phyloP scores from a whole-genome alignment of 2,797 vertebrate species.

The Alouatta caraya region DNA sequence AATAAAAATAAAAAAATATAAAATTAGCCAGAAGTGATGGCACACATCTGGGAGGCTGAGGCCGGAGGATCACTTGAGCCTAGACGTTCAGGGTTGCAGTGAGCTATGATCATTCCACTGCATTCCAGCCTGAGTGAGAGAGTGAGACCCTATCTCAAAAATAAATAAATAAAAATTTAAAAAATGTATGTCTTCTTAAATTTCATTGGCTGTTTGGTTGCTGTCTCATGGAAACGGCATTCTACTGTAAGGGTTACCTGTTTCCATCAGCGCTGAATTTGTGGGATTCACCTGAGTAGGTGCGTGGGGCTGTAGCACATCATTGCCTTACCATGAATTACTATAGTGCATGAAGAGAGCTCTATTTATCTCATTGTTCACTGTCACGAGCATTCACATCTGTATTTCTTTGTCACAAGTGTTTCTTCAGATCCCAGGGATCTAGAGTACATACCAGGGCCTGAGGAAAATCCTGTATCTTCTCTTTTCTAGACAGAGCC shows the following conservation, averaged over 20 bases:
- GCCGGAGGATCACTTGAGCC: no score
- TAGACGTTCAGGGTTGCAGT: neutral
- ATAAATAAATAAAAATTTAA: neutral
- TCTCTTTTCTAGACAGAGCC: neutral
- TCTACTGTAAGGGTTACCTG: neutral
- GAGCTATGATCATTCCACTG: neutral
- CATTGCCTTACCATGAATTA: no score
- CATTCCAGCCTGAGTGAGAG: neutral
- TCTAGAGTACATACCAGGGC: neutral
- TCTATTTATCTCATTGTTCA: neutral
- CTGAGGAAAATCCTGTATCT: neutral
- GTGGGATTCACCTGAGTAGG: neutral
- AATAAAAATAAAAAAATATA: no score
- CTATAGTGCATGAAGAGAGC: neutral
- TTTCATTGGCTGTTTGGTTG: neutral
- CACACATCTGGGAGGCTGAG: neutral
- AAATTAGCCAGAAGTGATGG: no score
- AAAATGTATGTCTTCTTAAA: neutral
- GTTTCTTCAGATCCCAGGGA: neutral
- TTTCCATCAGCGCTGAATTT: neutral
- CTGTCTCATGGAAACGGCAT: neutral
- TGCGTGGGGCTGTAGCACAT: fast-evolving
- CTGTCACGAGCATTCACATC: neutral
- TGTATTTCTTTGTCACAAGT: neutral
- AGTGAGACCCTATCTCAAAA: neutral